A percentile compares a stretch with the other conserved stretches of the same genome.
These are phyloP conservation scores for Agriopis leucophaearia DNA, from an alignment of 2,888 invertebrate genomes.

Conservation along the genomic window DNA sequence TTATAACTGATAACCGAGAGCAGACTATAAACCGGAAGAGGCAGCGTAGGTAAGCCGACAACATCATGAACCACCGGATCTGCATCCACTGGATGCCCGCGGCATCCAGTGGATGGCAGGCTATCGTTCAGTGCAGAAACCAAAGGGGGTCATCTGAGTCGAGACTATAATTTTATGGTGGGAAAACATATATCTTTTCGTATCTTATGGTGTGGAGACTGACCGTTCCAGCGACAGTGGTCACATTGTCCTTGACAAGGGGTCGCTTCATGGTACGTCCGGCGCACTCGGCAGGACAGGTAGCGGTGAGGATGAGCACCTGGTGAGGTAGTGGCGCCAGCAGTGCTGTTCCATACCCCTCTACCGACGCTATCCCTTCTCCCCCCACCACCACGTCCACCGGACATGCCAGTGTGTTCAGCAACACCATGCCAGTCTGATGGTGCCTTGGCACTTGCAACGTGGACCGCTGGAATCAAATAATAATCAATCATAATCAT, in stretches of 20 bases:
- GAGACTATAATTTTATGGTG: neutral
- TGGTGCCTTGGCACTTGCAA: constrained; percentile 73
- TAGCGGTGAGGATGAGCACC: constrained; percentile 55
- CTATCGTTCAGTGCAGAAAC: too few species aligned
- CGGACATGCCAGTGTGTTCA: constrained; percentile 88
- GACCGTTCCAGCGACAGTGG: constrained; percentile 71
- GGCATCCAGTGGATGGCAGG: neutral
- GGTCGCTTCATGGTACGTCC: constrained; percentile 70
- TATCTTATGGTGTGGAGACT: neutral
- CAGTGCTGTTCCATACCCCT: constrained; percentile 71
- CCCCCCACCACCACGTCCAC: constrained; percentile 72
- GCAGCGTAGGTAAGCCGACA: too few species aligned
- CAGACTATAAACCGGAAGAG: too few species aligned
- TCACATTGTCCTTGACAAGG: constrained; percentile 55
- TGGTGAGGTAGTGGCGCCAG: constrained; percentile 72
- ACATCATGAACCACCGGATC: too few species aligned
- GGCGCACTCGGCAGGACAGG: constrained; percentile 65
- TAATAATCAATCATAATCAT: neutral
- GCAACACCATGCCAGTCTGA: constrained; percentile 85
- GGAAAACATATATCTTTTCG: too few species aligned
- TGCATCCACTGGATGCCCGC: too few species aligned
- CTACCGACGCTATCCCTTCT: constrained; percentile 67
- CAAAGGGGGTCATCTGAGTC: neutral
- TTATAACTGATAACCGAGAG: too few species aligned
- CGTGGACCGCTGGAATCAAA: constrained; percentile 68